Conservation (phyloP, 30 jellyfish, hydroid and myxozoan species). For the Pseudorhiza aurosa region DNA sequence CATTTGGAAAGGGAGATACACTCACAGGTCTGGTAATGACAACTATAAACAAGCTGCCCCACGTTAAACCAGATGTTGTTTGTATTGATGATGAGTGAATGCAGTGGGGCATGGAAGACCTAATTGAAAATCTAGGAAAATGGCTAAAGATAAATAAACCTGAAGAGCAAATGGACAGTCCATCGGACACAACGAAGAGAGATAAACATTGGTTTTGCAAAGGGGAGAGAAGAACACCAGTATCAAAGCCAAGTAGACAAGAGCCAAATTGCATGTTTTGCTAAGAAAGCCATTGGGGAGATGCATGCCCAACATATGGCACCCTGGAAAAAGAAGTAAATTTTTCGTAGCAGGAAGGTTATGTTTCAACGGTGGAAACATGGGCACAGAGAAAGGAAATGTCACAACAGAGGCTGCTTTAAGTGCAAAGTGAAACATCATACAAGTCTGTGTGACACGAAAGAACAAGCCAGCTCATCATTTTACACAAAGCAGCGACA, state of each 20-base stretch:
- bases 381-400: slow-evolving; percentile 31
- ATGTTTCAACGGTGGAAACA: slow-evolving; percentile 45
- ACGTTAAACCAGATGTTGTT: slow-evolving; percentile 55
- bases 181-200: slow-evolving; percentile 38
- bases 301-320: slow-evolving; percentile 36
- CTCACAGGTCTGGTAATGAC: slow-evolving; percentile 55
- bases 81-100: slow-evolving; percentile 61
- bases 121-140: slow-evolving; percentile 37
- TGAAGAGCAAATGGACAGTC: slow-evolving; percentile 32
- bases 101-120: slow-evolving; percentile 53
- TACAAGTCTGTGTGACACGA: slow-evolving; percentile 55
- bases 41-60: slow-evolving; percentile 62
- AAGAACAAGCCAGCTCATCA: slow-evolving; percentile 15
- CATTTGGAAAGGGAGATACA: slow-evolving; percentile 29
- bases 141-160: slow-evolving; percentile 45
- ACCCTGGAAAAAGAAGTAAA: slow-evolving; percentile 37
- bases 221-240: slow-evolving; percentile 35
- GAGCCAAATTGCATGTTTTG: slow-evolving; percentile 31
- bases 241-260: slow-evolving; percentile 20
- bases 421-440: slow-evolving; percentile 38
- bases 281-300: slow-evolving; percentile 53
- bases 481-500: slow-evolving; percentile 20
- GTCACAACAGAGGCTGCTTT: slow-evolving; percentile 55
- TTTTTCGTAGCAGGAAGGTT: slow-evolving; percentile 25
- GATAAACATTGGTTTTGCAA: slow-evolving; percentile 40